Base-by-base conservation (phyloP, 2,888 invertebrate genomes). In the Microplitis deprimator region DNA sequence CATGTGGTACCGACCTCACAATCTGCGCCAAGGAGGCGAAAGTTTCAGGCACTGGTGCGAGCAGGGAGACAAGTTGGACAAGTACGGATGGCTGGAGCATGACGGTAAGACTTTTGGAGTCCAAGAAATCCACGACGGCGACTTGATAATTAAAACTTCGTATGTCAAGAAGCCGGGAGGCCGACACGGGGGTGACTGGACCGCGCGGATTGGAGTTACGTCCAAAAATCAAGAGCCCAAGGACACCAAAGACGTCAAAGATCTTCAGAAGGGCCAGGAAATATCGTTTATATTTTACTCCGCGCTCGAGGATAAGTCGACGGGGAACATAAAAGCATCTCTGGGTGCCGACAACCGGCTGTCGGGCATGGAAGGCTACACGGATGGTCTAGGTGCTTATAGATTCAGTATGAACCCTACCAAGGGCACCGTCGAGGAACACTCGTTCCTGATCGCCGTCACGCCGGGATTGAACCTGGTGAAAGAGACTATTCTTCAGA, bases 1-100 rank as follows among this genome's bases (percentile, higher is more conserved):
- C 29, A 98, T 99, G 98, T 99, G 98, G 99, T 97, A 98, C 87
- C 94, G 95, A 80, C 95, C 96, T 0, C 92, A 92, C 1, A 91
- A 92, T 82, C 86, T 94, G 39, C 91, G 92, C 0, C 92, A 93
- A 1, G 93, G 93, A 50, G 95, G 95, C 80, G 94, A 95, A 81
- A 96, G 96, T 0, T 89, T 80, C 86, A 94, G 97, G 81, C 98
- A 98, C 89, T 97, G 96, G 96, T 98, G 98, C 88, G 96, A 97
- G 77, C 96, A 97, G 88, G 93, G 93, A 40, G 98, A 98, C 87
- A 93, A 93, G 83, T 90, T 98, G 64, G 92, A 94, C 5, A 93
- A 94, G 64, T 95, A 93, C 65, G 96, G 96, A 0, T 99, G 99
- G 99, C 89, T 94, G 5, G 93, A 96, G 81, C 99, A 99, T 87